Conservation (phyloP, 2,113 vertebrate species). For the Zeus faber region DNA sequence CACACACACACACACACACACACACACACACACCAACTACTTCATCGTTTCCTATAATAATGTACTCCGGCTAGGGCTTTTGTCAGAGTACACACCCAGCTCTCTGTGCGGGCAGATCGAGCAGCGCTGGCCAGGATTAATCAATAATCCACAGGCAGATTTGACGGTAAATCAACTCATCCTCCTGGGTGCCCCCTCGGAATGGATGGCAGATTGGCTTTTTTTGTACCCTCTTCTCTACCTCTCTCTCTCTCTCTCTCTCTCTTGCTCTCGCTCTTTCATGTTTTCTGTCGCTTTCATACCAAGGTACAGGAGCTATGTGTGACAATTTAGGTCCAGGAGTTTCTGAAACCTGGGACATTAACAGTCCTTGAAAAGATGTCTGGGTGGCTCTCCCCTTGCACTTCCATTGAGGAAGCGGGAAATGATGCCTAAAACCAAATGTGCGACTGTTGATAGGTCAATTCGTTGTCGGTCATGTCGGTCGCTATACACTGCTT, state of each 20-base stretch:
- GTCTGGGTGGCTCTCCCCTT: no score
- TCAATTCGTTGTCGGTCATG: no score
- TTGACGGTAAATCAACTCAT: constrained; percentile 69
- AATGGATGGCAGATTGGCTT: constrained; percentile 40
- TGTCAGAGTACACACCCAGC: constrained; percentile 19
- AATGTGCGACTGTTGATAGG: no score
- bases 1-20: neutral
- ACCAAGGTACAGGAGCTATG: no score
- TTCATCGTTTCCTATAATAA: neutral
- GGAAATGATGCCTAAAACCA: no score
- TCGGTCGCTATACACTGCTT: no score
- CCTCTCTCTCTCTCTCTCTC: neutral
- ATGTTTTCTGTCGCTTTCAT: neutral
- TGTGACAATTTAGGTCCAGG: no score
- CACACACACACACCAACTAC: neutral
- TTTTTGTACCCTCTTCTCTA: constrained; percentile 1
- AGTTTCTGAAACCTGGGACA: no score
- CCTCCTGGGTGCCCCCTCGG: constrained; percentile 42
- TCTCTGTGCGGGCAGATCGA: constrained; percentile 40
- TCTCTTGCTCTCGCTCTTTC: neutral
- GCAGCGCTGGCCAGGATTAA: constrained; percentile 55
- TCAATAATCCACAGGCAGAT: constrained; percentile 67
- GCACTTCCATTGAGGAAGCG: no score
- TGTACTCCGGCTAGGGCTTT: constrained; percentile 4
- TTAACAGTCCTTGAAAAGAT: no score